phyloP scores from a whole-genome alignment of 1,140 invertebrate species.

The Yoshiicerus persimilis region DNA sequence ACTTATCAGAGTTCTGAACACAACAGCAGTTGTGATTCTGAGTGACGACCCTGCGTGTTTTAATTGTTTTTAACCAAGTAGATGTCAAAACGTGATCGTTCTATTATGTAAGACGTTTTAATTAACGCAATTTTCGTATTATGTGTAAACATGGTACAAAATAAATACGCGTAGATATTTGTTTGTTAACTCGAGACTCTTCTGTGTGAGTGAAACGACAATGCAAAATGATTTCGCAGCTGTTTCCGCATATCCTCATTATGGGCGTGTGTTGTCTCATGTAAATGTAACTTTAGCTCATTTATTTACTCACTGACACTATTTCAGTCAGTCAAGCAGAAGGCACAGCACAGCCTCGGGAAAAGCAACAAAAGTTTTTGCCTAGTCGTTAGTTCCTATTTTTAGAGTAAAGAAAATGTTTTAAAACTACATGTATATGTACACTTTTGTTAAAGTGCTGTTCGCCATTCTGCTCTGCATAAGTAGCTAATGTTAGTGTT shows the following conservation, averaged over 20 bases:
- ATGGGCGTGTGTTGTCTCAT: not conserved
- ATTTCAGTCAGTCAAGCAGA: not conserved
- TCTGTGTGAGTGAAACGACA: not conserved
- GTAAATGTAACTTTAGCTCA: not conserved
- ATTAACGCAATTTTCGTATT: no score
- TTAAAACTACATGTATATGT: not conserved
- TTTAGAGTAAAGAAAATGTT: not conserved
- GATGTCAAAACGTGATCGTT: not conserved
- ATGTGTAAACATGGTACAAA: no score
- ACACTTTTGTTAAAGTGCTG: not conserved
- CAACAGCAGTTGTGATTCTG: not conserved
- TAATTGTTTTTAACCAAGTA: not conserved
- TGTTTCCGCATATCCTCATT: not conserved
- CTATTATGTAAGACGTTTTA: not conserved
- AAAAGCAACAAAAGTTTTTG: not conserved
- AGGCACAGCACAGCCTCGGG: not conserved
- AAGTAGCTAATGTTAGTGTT: not conserved
- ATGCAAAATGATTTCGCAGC: not conserved
- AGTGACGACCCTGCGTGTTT: not conserved
- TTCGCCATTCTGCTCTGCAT: not conserved
- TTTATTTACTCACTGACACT: not conserved
- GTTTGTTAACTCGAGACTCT: no score
- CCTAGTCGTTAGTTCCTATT: not conserved
- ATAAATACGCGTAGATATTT: no score
- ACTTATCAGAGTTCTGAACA: not conserved